phyloP scores from a whole-genome alignment of 2,888 invertebrate genomes.

The Carcina quercana region DNA sequence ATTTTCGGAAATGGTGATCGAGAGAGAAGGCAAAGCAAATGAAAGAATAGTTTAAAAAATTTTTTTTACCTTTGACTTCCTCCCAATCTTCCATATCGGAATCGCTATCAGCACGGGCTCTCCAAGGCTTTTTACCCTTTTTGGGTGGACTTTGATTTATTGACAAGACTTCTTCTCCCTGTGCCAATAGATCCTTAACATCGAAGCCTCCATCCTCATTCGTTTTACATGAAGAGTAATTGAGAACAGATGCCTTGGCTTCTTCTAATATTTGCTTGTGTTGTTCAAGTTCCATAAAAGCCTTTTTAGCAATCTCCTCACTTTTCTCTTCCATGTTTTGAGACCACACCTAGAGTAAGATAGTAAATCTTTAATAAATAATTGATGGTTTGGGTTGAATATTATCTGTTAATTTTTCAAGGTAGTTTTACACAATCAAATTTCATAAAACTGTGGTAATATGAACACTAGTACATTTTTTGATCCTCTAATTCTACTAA shows the following conservation, averaged over 20 bases:
- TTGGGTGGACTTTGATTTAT: slow-evolving; percentile 25
- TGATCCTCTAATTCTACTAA: too few species aligned
- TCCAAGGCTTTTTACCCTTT: slow-evolving; percentile 29
- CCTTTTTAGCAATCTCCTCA: slow-evolving; percentile 59
- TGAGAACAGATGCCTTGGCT: slow-evolving; percentile 71
- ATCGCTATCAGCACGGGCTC: slow-evolving; percentile 55
- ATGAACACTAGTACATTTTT: too few species aligned
- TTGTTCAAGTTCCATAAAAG: slow-evolving; percentile 73
- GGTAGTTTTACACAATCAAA: too few species aligned
- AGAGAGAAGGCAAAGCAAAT: too few species aligned
- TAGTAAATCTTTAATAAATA: too few species aligned
- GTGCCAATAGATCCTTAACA: slow-evolving; percentile 77
- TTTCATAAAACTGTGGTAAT: too few species aligned
- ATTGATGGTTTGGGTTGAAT: too few species aligned
- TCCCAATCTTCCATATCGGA: slow-evolving; percentile 84
- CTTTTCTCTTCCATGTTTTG: slow-evolving; percentile 43
- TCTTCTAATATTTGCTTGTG: slow-evolving; percentile 76
- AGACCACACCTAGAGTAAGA: slow-evolving; percentile 47
- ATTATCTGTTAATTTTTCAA: too few species aligned
- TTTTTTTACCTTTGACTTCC: slow-evolving; percentile 76
- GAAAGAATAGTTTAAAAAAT: not conserved
- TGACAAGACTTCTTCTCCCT: slow-evolving; percentile 73
- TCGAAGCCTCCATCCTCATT: slow-evolving; percentile 44
- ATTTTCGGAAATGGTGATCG: too few species aligned
- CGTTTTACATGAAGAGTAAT: slow-evolving; percentile 50